phyloP scores from a whole-genome alignment of 2,888 invertebrate species.

The Melinopterus prodromus region DNA sequence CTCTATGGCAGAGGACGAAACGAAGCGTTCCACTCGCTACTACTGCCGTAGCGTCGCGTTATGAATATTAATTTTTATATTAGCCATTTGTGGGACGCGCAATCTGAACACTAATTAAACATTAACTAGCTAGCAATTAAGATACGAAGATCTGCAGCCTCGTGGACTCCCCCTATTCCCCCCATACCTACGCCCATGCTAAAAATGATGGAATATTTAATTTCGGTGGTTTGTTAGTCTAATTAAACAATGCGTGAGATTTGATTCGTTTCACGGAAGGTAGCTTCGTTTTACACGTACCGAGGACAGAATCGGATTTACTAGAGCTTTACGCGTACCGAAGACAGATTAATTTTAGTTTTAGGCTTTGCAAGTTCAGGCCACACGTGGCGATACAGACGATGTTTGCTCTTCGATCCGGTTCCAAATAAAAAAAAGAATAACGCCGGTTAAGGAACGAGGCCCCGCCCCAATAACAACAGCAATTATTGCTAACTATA shows the following conservation, averaged over 20 bases:
- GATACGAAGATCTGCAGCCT: neutral
- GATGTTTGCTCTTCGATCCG: neutral
- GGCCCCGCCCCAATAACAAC: neutral
- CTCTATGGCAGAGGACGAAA: neutral
- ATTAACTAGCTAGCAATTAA: slow-evolving; percentile 4
- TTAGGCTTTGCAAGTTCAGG: neutral
- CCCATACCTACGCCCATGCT: neutral
- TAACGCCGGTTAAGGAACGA: neutral
- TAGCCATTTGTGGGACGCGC: neutral
- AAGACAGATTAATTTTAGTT: too few relatives aligned
- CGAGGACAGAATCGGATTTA: too few relatives aligned
- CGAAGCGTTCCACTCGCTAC: neutral
- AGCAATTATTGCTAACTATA: neutral
- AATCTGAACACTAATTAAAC: neutral
- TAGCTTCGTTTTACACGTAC: too few relatives aligned
- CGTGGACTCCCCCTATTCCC: neutral
- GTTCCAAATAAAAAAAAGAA: neutral
- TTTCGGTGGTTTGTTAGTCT: neutral
- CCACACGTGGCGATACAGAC: neutral
- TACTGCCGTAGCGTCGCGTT: neutral
- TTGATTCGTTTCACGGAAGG: too few relatives aligned
- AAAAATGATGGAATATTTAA: slow-evolving; percentile 4
- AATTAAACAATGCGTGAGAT: neutral
- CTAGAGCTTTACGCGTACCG: too few relatives aligned
- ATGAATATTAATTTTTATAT: slow-evolving; percentile 4